phyloP scores from a whole-genome alignment of 92 coral and sea anemone genomes.

The Zoanthus solanderi region DNA sequence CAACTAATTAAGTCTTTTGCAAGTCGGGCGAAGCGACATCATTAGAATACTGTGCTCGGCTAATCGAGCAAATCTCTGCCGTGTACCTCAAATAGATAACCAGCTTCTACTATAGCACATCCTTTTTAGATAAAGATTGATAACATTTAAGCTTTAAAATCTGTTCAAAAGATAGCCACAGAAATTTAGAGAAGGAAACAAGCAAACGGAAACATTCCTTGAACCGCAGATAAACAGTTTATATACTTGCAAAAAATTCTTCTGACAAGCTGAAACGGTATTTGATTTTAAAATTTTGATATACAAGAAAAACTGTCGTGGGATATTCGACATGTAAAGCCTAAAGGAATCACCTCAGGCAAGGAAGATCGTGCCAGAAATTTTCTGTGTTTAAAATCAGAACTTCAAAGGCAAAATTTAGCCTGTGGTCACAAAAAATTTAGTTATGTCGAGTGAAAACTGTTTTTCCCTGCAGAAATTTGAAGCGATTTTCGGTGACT shows the following conservation, averaged over 20 bases:
- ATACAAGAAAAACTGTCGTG: neutral
- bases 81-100: slow-evolving; percentile 34
- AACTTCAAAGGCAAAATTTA: too few species aligned
- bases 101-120: neutral
- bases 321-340: neutral
- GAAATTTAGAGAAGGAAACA: neutral
- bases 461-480: neutral
- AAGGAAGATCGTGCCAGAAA: neutral
- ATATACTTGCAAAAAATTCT: neutral
- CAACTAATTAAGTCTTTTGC: slow-evolving; percentile 13
- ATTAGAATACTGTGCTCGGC: neutral
- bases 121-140: slow-evolving; percentile 14
- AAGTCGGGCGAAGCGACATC: slow-evolving; percentile 44
- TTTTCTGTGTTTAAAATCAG: too few species aligned
- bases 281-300: neutral
- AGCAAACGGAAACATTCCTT: neutral
- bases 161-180: slow-evolving; percentile 36
- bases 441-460: neutral
- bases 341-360: neutral
- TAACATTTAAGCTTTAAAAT: slow-evolving; percentile 33
- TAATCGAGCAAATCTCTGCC: slow-evolving; percentile 28
- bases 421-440: neutral
- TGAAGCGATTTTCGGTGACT: neutral
- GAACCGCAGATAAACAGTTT: neutral
- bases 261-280: neutral